Base-by-base conservation (phyloP, 1,140 invertebrate genomes). In the Chionoecetes opilio region DNA sequence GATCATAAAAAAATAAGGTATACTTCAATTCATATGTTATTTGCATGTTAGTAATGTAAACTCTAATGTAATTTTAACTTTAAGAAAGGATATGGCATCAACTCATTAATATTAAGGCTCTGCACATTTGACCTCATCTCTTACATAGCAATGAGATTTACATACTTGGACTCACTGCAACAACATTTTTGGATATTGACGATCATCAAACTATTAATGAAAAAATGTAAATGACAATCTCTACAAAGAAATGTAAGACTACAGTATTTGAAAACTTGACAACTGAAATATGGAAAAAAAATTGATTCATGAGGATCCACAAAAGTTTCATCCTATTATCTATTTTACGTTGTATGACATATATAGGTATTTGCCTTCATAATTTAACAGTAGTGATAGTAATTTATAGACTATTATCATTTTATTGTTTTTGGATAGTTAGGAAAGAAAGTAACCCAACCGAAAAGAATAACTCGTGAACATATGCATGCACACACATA, bases 41-140 rank as follows among this genome's bases (percentile, higher is more conserved):
- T 41, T 86, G 37, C 92, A 84, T 86, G 92, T 93, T 86, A 86
- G 92, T 84, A 86, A 35, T 93, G 34, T 93, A 91, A 46, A 85
- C 17, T n/a, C 32, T 93, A 84, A 29, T 93, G 92, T 93, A 38
- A 86, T 82, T 92, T 82, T 26, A 32, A 32, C 41, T 21, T 1
- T 53, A 92, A 93, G 92, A 32, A 31, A 86, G 82, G 82, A 53
- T 75, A 53, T 75, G 89, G n/a, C 89, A 93, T 93, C 37, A 93
- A 84, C 92, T 93, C 92, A 84, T 93, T 86, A 93, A 32, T 93
- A 32, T 21, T 93, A 93, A 93, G 92, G 41, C 53, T 86, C 46
- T 37, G 41, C 84, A 86, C 41, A 86, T 35, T 86, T 26, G n/a
- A 6, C n/a, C n/a, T 75, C n/a, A 21, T 75, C 63, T 75, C n/a